Evolutionary conservation across 2,113 vertebrate genomes (phyloP), one percentile per base, ranked within the genome.

Genomic region (Phylloscopus trochilus): DNA sequence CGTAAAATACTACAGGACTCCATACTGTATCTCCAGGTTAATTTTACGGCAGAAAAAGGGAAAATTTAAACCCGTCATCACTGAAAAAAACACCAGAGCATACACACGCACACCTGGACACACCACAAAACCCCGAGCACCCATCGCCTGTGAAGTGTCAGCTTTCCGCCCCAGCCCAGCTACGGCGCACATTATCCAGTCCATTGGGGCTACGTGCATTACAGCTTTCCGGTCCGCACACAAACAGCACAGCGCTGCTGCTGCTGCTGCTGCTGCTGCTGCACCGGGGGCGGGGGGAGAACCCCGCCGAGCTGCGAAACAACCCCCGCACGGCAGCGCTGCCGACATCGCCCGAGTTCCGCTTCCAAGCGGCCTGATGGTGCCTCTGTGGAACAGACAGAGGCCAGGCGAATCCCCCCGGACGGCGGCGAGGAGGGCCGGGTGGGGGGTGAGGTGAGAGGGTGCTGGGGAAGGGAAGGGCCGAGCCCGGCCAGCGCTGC

Each of bases 1-100:
- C 85, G 91, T 95, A 93, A 97, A 97, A 97, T 95, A 97, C 97
- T 98, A 97, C 98, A 98, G 77, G 95, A 93, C 72, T 79, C 96
- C 90, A 96, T 97, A 94, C 97, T 95, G 96, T 92, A 97, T 51
- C 85, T 95, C 88, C 72, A 91, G 95, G 95, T 96, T 97, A 93
- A 95, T 92, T 96, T 74, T 60, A 96, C 89, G 31, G 91, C 95
- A 96, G 90, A 18, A 87, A 95, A 96, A 89, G 62, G 76, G 72
- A 95, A 95, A 94, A 97, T 98, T 97, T 96, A 97, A 97, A 96
- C 90, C 93, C 79, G 78, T 92, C 95, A 95, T 43, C 84, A 96
- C 58, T 83, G 90, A 88, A 95, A 94, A 90, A 95, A 7, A 39
- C 37, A n/a, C n/a, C 91, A 66, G 66, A 62, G 33, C 27, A 51